Evolutionary conservation across 2,113 vertebrate genomes (phyloP), one percentile per base, ranked within the genome.

Genomic region (Clarias magur): DNA sequence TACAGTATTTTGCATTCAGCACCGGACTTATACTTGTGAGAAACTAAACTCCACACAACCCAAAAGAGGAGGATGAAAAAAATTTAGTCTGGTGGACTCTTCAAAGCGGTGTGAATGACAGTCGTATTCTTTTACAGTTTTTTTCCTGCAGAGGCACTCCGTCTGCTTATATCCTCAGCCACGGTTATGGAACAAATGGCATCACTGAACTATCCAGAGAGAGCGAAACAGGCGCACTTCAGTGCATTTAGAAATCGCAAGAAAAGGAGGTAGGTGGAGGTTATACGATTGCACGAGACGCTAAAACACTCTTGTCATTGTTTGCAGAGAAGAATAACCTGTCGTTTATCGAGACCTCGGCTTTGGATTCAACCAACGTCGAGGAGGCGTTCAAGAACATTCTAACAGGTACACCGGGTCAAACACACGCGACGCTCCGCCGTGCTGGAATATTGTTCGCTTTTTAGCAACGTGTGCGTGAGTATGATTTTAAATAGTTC

Each of bases 381-480:
- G 98, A 99, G 92, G 98, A 99, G 94, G 98, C 98, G n/a, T 99
- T 99, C 94, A 99, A 99, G 94, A 99, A 98, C 92, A 99, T 99
- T 87, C 96, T 99, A 48, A 97, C 98, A 97, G 98, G 98, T 99
- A 94, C 84, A n/a, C 25, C 57, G 16, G 54, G 68, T 54, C 53
- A 67, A 54, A 62, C 30, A 38, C 2, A n/a, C 30, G n/a, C 17
- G 1, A 54, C 57, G 34, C 5, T 13, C 3, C 42, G 15, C 25
- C 53, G 15, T 54, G 82, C 25, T 62, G 68, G 59, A 23, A 53
- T 48, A 27, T 63, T 83, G 59, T 23, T 75, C 70, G 54, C 13
- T 57, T 60, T 48, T 59, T 72, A 67, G 42, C 57, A 56, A 38
- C 56, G 70, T 13, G 70, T 56, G 80, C 76, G 70, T 65, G 80